phyloP scores from a whole-genome alignment of 2,113 vertebrate species.

The Ondatra zibethicus region DNA sequence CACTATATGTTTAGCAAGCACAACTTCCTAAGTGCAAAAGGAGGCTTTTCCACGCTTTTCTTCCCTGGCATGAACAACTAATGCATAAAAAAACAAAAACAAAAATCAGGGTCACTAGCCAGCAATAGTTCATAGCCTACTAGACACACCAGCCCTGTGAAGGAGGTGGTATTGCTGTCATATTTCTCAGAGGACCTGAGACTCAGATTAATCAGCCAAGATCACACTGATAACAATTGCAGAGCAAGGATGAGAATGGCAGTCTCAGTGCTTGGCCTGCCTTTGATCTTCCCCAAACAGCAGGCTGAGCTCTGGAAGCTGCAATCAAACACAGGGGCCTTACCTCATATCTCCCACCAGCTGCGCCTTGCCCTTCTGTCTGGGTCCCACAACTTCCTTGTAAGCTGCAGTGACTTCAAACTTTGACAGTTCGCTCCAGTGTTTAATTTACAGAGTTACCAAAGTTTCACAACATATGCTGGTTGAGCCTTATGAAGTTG shows the following conservation, averaged over 20 bases:
- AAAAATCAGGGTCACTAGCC: background rate
- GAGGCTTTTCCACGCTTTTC: background rate
- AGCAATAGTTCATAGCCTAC: background rate
- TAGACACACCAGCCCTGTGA: background rate
- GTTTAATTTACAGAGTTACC: background rate
- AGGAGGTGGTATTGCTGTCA: background rate
- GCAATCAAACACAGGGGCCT: background rate
- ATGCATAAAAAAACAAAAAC: background rate
- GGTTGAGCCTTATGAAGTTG: background rate
- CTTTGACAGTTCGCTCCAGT: too few relatives aligned
- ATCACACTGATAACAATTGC: background rate
- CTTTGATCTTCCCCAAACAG: background rate
- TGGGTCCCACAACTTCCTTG: background rate
- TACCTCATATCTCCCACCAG: background rate
- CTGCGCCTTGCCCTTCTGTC: background rate
- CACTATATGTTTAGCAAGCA: background rate
- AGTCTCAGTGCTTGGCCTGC: background rate
- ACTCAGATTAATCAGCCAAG: slow-evolving; percentile 4
- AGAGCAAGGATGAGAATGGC: background rate
- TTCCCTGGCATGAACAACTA: background rate
- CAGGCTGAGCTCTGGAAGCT: background rate
- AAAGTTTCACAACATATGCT: background rate
- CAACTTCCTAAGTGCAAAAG: background rate
- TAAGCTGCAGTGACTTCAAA: background rate
- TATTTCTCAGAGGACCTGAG: slow-evolving; percentile 37